Evolutionary conservation across 2,113 vertebrate genomes (phyloP).

Genomic region (Myiagra hebetior): DNA sequence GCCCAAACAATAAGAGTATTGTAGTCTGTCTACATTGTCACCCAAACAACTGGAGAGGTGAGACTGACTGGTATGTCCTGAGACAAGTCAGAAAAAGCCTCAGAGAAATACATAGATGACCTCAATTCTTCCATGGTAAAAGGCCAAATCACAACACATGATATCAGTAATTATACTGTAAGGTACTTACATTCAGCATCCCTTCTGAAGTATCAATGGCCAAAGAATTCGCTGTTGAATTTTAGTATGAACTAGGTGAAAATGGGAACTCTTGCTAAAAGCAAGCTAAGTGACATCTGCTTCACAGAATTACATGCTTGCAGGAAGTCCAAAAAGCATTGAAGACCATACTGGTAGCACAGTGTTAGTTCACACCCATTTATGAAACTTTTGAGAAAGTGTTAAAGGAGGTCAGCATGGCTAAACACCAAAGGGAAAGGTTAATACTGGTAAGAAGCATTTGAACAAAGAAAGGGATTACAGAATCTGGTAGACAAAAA

Average conservation of each 20-base stretch:
- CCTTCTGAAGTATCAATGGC: rapidly evolving
- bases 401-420: background rate
- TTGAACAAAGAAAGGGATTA: background rate
- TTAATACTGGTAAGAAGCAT: background rate
- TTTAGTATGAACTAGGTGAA: background rate
- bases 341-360: background rate
- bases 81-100: background rate
- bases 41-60: background rate
- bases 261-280: background rate
- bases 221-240: background rate
- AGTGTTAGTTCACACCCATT: background rate
- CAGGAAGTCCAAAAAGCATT: background rate
- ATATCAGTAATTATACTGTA: background rate
- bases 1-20: background rate
- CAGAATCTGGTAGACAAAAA: background rate
- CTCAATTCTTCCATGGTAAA: background rate
- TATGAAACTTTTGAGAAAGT: background rate
- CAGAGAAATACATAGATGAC: background rate
- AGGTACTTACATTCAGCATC: background rate
- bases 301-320: background rate
- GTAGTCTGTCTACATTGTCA: background rate
- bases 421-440: background rate
- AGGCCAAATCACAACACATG: background rate
- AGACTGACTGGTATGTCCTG: background rate
- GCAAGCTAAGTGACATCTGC: background rate